Evolutionary conservation across 1,140 invertebrate species (phyloP), one percentile per base, ranked within the genome.

Genomic region (Prorops nasuta): DNA sequence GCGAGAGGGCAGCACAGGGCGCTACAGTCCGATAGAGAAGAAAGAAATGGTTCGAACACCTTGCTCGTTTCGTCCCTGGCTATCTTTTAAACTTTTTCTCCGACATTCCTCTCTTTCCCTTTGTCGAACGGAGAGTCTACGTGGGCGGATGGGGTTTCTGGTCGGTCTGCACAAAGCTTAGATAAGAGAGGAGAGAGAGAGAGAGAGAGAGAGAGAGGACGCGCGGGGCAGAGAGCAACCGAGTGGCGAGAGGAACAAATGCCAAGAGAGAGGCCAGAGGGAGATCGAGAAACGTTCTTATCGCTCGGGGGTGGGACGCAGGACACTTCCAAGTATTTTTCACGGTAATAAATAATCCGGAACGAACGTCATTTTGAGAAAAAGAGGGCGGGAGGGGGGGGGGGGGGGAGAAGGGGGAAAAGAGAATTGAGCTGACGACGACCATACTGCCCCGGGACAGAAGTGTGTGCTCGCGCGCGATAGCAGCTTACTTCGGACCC

Each of bases 271-370:
- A 51, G 38, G 24, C 24, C 24, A 39, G 21, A 48, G 20, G 40
- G 37, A 38, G 19, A 37, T 31, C 31, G 32, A 31, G 22, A 31
- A 4, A 16, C 15, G 19, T 22, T 37, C 32, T 63, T 61, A 62
- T 61, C 51, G 55, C 49, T 31, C 34, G 47, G 21, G 42, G 49
- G 44, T 36, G 22, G 36, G 55, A 59, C 59, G 48, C 17, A 53
- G 48, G 46, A 55, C 54, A 58, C 57, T 60, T 63, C 20, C 44
- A 60, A 53, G 59, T 61, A 54, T 64, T 63, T 61, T 67, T 65
- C 61, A 62, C 46, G 51, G 38, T 50, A 51, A 65, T 65, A 65
- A 65, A 67, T 67, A 67, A 67, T 65, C 51, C 51, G 35, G 58
- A 60, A 61, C 49, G 57, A 60, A 61, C 58, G 57, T 61, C 59